Evolutionary conservation across 2,113 vertebrate species (phyloP).

Genomic region (Eulacestoma nigropectus): DNA sequence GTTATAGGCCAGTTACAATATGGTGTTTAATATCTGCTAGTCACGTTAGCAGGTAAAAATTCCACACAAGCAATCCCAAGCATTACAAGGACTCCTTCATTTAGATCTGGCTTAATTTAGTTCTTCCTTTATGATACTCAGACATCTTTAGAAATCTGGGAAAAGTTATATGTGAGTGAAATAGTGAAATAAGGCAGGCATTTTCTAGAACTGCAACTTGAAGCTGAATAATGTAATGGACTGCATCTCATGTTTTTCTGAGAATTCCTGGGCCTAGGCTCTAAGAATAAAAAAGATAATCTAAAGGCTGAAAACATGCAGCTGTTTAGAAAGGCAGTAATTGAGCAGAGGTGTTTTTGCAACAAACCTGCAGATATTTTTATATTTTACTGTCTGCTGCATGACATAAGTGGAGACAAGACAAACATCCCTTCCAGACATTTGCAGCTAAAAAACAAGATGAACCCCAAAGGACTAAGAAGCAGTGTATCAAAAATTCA

Average conservation of each 20-base stretch:
- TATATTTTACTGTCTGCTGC: slow-evolving; percentile 44
- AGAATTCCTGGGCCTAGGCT: neutral
- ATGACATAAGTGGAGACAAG: slow-evolving; percentile 22
- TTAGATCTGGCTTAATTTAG: neutral
- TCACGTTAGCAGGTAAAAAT: neutral
- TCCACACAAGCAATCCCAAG: neutral
- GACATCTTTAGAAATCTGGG: neutral
- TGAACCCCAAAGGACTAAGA: neutral
- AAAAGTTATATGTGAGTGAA: neutral
- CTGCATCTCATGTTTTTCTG: neutral
- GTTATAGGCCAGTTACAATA: neutral
- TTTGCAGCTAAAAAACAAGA: neutral
- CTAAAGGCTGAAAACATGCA: slow-evolving; percentile 4
- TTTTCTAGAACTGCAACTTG: neutral
- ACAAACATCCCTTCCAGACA: neutral
- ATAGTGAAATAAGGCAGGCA: neutral
- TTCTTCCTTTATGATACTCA: neutral
- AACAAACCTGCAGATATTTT: slow-evolving; percentile 35
- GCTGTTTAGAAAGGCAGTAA: slow-evolving; percentile 32
- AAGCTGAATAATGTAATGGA: neutral
- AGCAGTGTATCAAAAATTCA: slow-evolving; percentile 22
- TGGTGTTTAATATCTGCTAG: neutral
- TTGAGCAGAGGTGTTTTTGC: slow-evolving; percentile 9
- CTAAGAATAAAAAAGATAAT: neutral
- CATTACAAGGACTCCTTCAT: neutral